Percentiles rank a stretch among this genome's conserved stretches.
phyloP scores from a whole-genome alignment of 2,113 vertebrate species.

The Gallinago paraguaiae region DNA sequence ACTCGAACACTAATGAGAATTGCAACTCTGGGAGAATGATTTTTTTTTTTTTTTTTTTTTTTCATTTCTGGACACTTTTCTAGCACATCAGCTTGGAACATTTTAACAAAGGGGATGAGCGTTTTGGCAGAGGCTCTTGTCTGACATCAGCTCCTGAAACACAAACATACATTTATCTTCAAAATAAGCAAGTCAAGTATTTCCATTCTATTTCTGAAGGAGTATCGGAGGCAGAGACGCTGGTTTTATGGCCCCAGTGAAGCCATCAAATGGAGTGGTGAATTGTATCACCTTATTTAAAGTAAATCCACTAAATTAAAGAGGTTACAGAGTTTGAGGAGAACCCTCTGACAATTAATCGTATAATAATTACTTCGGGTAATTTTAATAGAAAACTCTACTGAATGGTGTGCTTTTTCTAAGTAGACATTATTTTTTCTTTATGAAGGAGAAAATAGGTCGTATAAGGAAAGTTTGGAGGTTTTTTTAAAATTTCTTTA shows the following conservation, averaged over 20 bases:
- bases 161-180: constrained; percentile 62
- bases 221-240: neutral
- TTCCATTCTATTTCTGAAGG: constrained; percentile 27
- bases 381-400: neutral
- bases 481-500: neutral
- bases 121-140: constrained; percentile 8
- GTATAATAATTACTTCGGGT: neutral
- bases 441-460: neutral
- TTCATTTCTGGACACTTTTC: constrained; percentile 31
- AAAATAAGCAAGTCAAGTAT: constrained; percentile 49
- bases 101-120: constrained; percentile 45
- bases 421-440: neutral
- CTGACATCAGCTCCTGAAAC: constrained; percentile 63
- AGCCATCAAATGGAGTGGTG: neutral
- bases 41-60: neutral
- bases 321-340: neutral
- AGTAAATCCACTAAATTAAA: neutral
- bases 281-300: neutral
- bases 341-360: neutral
- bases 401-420: neutral
- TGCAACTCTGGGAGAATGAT: neutral
- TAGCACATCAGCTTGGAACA: constrained; percentile 17
- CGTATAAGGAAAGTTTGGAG: neutral
- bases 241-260: neutral
- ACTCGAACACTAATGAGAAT: constrained; percentile 15